phyloP scores from a whole-genome alignment of 2,888 invertebrate species.

The Oligia strigilis region DNA sequence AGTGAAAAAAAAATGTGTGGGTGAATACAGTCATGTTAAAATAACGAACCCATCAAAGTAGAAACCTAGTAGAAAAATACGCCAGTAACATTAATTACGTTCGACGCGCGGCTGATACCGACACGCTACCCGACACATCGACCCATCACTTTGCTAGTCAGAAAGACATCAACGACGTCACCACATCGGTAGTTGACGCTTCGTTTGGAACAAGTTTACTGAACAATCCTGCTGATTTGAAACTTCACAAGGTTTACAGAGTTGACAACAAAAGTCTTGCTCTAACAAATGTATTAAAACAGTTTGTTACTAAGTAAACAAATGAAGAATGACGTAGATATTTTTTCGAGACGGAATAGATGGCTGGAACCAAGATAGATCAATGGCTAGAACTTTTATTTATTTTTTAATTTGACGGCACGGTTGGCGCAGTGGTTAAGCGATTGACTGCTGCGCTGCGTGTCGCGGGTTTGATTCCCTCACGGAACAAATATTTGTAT shows the following conservation, averaged over 20 bases:
- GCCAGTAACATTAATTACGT: not conserved
- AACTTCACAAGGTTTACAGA: not conserved
- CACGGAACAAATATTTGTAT: too few relatives aligned
- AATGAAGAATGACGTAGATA: not conserved
- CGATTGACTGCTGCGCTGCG: too few relatives aligned
- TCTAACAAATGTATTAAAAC: not conserved
- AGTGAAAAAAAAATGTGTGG: not conserved
- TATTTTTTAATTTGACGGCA: too few relatives aligned
- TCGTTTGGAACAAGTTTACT: not conserved
- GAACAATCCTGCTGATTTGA: not conserved
- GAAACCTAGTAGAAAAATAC: too few relatives aligned
- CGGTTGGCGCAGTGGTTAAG: too few relatives aligned
- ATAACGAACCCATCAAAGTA: not conserved
- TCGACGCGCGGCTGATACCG: not conserved
- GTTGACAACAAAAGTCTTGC: not conserved
- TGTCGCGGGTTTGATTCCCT: too few relatives aligned
- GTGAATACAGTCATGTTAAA: not conserved
- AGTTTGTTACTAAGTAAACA: not conserved
- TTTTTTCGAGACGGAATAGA: not conserved
- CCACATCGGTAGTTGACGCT: conserved; percentile 17
- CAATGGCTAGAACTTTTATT: too few relatives aligned
- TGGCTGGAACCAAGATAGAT: not conserved
- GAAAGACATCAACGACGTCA: conserved; percentile 76
- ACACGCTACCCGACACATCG: not conserved
- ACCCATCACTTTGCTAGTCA: conserved; percentile 56